Evolutionary conservation across 1,140 invertebrate genomes (phyloP).

Genomic region (Campoletis sonorensis): DNA sequence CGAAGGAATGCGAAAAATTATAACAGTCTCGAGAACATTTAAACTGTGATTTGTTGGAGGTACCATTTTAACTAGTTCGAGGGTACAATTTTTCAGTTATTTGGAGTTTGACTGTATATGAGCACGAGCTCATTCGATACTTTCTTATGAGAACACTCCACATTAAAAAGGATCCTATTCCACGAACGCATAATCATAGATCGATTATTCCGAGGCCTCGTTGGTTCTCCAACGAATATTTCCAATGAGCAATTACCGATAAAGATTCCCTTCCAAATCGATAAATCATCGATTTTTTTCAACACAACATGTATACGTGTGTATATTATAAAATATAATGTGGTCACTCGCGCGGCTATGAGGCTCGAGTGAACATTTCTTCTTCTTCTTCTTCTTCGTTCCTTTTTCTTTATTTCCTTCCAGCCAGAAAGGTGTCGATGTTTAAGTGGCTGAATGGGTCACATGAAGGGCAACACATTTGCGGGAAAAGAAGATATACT

Average conservation of each 20-base stretch:
- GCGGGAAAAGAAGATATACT: slow-evolving; percentile 13
- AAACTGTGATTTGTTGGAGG: too few species aligned
- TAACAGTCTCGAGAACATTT: too few species aligned
- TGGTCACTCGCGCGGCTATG: not conserved
- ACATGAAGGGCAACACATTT: not conserved
- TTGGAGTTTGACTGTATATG: not conserved
- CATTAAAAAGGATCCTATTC: not conserved
- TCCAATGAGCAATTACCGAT: slow-evolving; percentile 15
- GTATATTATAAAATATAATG: not conserved
- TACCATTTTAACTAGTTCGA: too few species aligned
- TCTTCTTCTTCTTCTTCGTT: not conserved
- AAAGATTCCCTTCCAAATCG: not conserved
- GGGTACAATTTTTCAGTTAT: not conserved
- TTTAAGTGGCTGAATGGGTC: not conserved
- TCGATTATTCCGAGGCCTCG: slow-evolving; percentile 7
- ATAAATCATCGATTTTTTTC: slow-evolving; percentile 9
- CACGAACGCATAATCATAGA: slow-evolving; percentile 8
- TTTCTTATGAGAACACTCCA: not conserved
- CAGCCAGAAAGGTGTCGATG: slow-evolving; percentile 6
- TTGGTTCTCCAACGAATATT: not conserved
- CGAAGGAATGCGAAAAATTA: too few species aligned
- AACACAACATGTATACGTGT: not conserved
- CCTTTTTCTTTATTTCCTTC: not conserved
- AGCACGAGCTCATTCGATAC: not conserved
- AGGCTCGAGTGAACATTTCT: not conserved